phyloP scores from a whole-genome alignment of 2,888 invertebrate species.

The Bombylius discolor region DNA sequence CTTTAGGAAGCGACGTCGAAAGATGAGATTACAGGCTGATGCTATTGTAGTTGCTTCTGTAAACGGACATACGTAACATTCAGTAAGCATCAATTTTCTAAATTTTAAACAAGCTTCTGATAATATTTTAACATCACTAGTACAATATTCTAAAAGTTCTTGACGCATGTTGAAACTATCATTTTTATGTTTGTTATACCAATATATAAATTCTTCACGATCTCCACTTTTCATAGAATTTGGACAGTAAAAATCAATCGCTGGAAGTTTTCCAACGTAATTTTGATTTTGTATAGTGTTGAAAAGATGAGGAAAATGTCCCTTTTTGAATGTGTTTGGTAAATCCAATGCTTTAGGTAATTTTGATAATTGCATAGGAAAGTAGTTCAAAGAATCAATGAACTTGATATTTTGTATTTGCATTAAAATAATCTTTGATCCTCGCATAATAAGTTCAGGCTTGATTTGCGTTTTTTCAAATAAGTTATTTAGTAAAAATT shows the following conservation, averaged over 20 bases:
- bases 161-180: neutral
- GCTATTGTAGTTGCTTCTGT: neutral
- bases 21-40: neutral
- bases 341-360: conserved; percentile 15
- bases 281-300: conserved; percentile 7
- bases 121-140: conserved; percentile 3
- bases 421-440: neutral
- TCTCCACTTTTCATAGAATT: neutral
- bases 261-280: conserved; percentile 3
- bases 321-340: conserved; percentile 11
- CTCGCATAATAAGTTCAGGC: neutral
- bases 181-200: conserved; percentile 1
- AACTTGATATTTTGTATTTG: neutral
- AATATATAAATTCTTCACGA: neutral
- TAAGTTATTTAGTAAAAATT: no score
- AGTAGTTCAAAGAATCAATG: conserved; percentile 12
- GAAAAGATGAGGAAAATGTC: conserved; percentile 18
- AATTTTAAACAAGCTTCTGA: conserved; percentile 6
- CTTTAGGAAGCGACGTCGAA: neutral
- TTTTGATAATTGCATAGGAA: conserved; percentile 14
- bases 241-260: neutral
- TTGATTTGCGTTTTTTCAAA: no score
- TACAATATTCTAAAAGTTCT: conserved; percentile 2
- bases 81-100: neutral
- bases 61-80: conserved; percentile 1